These are phyloP conservation scores for Daubentonia madagascariensis DNA, from an alignment of 2,113 vertebrate species.

Conservation along the genomic window DNA sequence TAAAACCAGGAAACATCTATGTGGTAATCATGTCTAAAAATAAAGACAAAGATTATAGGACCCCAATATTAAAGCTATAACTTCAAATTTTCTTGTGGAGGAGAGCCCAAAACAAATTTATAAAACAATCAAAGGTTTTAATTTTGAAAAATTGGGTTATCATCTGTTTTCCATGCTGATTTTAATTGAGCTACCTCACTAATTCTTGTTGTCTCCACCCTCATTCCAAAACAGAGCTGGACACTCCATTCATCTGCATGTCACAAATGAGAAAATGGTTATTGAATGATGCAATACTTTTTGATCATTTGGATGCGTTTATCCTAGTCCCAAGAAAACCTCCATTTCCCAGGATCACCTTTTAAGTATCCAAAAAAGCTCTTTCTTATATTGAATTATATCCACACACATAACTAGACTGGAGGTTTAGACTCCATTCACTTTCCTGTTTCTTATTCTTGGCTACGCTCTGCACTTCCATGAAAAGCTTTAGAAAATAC, in stretches of 20 bases:
- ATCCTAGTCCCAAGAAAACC: background rate
- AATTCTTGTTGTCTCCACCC: background rate
- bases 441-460: background rate
- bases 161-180: background rate
- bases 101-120: background rate
- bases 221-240: background rate
- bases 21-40: background rate
- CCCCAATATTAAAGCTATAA: background rate
- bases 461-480: background rate
- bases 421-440: background rate
- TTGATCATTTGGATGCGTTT: background rate
- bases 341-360: background rate
- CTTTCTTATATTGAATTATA: background rate
- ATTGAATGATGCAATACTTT: background rate
- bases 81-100: background rate
- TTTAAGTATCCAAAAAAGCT: background rate
- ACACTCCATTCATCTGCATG: background rate
- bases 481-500: background rate
- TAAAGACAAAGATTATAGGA: background rate
- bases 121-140: background rate
- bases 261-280: background rate
- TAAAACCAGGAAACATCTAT: background rate
- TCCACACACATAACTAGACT: background rate
- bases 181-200: background rate
- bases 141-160: background rate